Base-by-base conservation (phyloP, 2,113 vertebrate species). In the Scartelaos histophorus region DNA sequence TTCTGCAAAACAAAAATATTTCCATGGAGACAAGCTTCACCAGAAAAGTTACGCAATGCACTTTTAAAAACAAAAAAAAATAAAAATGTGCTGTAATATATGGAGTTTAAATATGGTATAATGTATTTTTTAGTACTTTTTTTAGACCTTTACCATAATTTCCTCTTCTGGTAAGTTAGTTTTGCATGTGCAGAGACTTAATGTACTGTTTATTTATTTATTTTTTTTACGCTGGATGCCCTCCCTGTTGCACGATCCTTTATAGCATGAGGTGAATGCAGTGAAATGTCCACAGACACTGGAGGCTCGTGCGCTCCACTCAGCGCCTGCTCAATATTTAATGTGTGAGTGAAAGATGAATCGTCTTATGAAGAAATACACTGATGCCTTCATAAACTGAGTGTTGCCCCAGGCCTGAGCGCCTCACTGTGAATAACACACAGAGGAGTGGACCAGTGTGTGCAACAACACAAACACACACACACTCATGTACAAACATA, bases 271-370 rank as follows among this genome's bases (percentile, higher is more conserved):
- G 25, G 15, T 25, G 13, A 25, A 61, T 7, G 15, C 24, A 61
- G 25, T 25, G 4, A 61, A 61, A 61, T 29, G 13, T 13, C 22
- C 22, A 16, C 13, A 13, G 22, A 25, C 15, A 38, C 34, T n/a
- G 17, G 10, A 17, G n/a, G 17, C 29, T 43, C 9, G 25, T 7
- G 60, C 7, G 60, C 34, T 43, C 34, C 29, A 19, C 16, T 64
- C 61, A 64, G 34, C 11, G 9, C 1, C 6, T 1, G 35, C 21
- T 64, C 34, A 64, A 64, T 64, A 64, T 64, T 64, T 64, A 12
- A 64, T 43, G 61, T 19, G 3, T 9, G 34, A 12, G 17, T 64
- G 61, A 64, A n/a, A 43, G 61, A 64, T 64, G 61, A 64, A 64
- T 35, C 19, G 17, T 3, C 34, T 21, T 13, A 43, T 38, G 61